Evolutionary conservation across 2,113 vertebrate species (phyloP), one percentile per base, ranked within the genome.

Genomic region (Emydura subglobosa): DNA sequence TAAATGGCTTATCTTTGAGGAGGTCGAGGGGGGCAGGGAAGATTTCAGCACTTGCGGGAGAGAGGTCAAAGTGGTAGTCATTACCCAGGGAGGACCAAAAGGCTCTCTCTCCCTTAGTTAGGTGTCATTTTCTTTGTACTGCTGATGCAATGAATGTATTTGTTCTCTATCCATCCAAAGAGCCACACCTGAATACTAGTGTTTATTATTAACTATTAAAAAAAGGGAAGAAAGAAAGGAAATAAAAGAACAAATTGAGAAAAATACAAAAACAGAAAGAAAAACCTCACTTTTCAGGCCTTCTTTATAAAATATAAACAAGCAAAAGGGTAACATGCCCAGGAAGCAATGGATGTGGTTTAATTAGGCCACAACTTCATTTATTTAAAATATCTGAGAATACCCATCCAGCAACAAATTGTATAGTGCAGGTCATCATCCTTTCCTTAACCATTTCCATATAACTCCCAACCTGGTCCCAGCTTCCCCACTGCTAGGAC

Each of bases 211-310:
- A 61, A 17, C 51, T 53, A 17, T 53, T 53, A 16, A 53, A 34
- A 22, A 72, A 39, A 11, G 34, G 19, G 19, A 72, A 72, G n/a
- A 39, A 72, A 72, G 65, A 21, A 68, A 68, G 65, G 34, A 22
- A 10, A 22, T 72, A 22, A 39, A 39, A 72, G 17, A 22, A 10
- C 7, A 72, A 39, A n/a, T n/a, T 39, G 65, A 31, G 68, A 10
- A 74, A 95, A 92, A 92, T 42, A 49, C 24, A 76, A 80, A 95
- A 90, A 76, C 3, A 83, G 91, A 96, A 68, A 17, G 49, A 87
- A 84, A 93, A 93, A 88, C 88, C 82, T 25, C 59, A 91, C 88
- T 95, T 49, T 84, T 44, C 55, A 84, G 21, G 76, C 74, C 87
- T 31, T 83, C 86, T 8, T 79, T 72, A 86, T 87, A 89, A 87